Conservation (phyloP, 1,140 invertebrate species). For the Eurosta solidaginis region DNA sequence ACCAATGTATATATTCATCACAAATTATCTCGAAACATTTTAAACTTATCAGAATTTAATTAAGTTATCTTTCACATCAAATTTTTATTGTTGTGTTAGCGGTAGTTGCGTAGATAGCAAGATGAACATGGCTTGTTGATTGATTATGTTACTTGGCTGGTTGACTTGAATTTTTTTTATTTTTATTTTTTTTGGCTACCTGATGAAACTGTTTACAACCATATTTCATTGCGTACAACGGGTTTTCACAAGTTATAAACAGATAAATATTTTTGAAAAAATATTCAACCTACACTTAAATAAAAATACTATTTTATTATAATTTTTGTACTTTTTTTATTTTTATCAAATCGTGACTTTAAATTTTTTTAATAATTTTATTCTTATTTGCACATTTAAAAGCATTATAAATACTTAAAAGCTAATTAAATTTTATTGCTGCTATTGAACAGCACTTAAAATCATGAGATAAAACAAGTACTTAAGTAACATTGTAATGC, state of each 20-base stretch:
- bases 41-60: conserved; percentile 12
- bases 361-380: no score
- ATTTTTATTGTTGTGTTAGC: background rate
- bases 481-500: no score
- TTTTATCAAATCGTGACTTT: background rate
- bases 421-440: conserved; percentile 14
- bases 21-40: conserved; percentile 26
- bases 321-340: background rate
- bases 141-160: no score
- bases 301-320: no score
- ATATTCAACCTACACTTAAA: background rate
- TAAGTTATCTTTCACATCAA: background rate
- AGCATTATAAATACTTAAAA: background rate
- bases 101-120: background rate
- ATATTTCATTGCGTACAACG: background rate
- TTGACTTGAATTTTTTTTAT: no score
- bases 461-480: background rate
- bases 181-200: no score
- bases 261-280: no score
- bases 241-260: no score
- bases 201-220: background rate
- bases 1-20: background rate
- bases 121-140: background rate
- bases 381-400: background rate
- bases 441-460: background rate